These are phyloP conservation scores for Drosophila arizonae DNA, from an alignment of 1,140 invertebrate species.

Conservation along the genomic window DNA sequence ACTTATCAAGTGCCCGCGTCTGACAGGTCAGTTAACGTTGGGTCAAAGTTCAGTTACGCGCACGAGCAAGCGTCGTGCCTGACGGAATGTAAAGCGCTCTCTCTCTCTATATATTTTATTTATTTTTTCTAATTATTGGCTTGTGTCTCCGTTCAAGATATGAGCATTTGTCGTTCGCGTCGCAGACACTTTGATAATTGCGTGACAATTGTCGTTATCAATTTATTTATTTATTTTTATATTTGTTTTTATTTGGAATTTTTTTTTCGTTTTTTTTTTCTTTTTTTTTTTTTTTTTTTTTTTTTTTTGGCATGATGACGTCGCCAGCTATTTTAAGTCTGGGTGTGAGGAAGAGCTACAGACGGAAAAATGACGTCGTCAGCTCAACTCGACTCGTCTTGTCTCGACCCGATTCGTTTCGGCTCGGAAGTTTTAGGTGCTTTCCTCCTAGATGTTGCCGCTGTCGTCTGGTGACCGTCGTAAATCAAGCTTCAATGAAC, in stretches of 20 bases:
- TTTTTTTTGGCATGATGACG: constrained; percentile 8
- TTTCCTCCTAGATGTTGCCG: not conserved
- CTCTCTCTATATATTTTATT: not conserved
- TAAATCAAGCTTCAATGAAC: constrained; percentile 28
- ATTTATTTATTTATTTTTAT: not conserved
- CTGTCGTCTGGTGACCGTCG: constrained; percentile 2
- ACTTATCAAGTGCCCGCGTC: not conserved
- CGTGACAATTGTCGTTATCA: constrained; percentile 16
- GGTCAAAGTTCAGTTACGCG: not conserved
- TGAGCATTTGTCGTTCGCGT: not conserved
- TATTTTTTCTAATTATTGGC: constrained; percentile 22
- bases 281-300: not conserved
- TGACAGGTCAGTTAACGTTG: not conserved
- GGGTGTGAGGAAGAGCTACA: not conserved
- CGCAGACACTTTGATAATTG: constrained; percentile 16
- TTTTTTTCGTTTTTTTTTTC: not conserved
- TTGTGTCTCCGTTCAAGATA: constrained; percentile 10
- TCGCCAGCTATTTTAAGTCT: not conserved
- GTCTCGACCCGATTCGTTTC: not conserved
- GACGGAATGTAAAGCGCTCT: not conserved
- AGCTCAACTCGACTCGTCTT: not conserved
- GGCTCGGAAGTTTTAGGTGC: constrained; percentile 3
- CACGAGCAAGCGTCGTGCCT: constrained; percentile 16
- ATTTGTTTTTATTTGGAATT: too few species aligned
- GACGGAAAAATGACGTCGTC: not conserved